Conservation (phyloP, 2,888 invertebrate species). For the Malthinus flaveolus region DNA sequence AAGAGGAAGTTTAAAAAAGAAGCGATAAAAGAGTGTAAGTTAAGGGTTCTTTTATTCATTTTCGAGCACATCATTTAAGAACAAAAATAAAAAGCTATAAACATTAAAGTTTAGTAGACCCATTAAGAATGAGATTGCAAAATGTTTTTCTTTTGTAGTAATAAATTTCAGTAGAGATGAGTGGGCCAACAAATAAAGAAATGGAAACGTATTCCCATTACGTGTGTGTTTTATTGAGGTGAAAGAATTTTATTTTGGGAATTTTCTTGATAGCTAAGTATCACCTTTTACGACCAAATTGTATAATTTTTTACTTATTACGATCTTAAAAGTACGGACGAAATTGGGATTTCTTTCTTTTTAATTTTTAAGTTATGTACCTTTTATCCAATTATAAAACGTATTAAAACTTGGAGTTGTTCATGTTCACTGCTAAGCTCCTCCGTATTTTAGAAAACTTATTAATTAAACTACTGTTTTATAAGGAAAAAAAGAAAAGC, state of each 20-base stretch:
- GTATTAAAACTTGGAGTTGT: too few relatives aligned
- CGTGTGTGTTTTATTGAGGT: conserved; percentile 7
- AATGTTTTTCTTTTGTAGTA: conserved; percentile 30
- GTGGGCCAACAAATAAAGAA: conserved; percentile 7
- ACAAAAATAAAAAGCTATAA: conserved; percentile 34
- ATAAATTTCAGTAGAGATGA: conserved; percentile 31
- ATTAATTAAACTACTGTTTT: conserved; percentile 8
- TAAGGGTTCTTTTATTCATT: conserved; percentile 12
- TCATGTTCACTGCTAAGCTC: too few relatives aligned
- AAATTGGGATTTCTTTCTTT: too few relatives aligned
- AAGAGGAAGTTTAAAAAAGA: background rate
- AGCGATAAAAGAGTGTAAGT: background rate
- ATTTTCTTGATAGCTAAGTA: conserved; percentile 3
- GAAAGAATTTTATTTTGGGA: conserved; percentile 7
- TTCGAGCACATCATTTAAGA: conserved; percentile 20
- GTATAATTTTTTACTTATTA: conserved; percentile 9
- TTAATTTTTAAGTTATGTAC: too few relatives aligned
- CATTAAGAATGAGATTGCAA: conserved; percentile 31
- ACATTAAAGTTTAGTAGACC: conserved; percentile 34
- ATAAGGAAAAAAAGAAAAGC: too few relatives aligned
- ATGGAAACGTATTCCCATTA: conserved; percentile 15
- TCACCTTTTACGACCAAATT: background rate
- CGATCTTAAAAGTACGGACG: background rate
- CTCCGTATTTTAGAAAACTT: background rate
- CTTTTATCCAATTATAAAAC: too few relatives aligned